Percentiles rank a stretch among this genome's conserved stretches.
phyloP scores from a whole-genome alignment of 2,113 vertebrate genomes.

The Stictonetta naevosa region DNA sequence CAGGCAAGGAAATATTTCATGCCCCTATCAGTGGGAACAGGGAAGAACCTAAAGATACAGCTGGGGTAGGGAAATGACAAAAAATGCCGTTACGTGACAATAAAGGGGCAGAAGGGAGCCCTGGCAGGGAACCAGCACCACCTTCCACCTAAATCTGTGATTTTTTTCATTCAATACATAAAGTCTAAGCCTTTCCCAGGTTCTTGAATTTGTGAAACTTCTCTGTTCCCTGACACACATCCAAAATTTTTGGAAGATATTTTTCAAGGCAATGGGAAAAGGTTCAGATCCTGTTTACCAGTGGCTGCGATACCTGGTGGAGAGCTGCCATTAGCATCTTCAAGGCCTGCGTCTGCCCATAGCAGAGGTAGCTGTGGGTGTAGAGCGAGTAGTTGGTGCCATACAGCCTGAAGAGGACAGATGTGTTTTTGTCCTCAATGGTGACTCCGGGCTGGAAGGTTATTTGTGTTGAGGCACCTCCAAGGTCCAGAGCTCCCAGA shows the following conservation, averaged over 20 bases:
- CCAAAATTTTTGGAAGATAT: not conserved
- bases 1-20: not conserved
- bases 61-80: not conserved
- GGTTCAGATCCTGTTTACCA: not conserved
- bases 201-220: not conserved
- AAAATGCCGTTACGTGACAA: not conserved
- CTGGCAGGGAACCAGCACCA: not conserved
- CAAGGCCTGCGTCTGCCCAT: constrained; percentile 76
- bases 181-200: not conserved
- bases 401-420: constrained; percentile 74
- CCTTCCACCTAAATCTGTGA: not conserved
- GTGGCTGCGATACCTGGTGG: constrained; percentile 47
- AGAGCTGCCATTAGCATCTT: constrained; percentile 70
- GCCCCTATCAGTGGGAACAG: not conserved
- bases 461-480: constrained; percentile 85
- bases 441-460: constrained; percentile 75
- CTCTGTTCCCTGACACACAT: not conserved
- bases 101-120: not conserved
- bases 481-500: constrained; percentile 83
- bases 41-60: not conserved
- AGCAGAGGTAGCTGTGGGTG: constrained; percentile 85
- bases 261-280: not conserved
- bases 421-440: constrained; percentile 57
- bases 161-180: accelerated
- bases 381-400: constrained; percentile 77